Evolutionary conservation across 2,888 invertebrate species (phyloP).

Genomic region (Thymelicus sylvestris): DNA sequence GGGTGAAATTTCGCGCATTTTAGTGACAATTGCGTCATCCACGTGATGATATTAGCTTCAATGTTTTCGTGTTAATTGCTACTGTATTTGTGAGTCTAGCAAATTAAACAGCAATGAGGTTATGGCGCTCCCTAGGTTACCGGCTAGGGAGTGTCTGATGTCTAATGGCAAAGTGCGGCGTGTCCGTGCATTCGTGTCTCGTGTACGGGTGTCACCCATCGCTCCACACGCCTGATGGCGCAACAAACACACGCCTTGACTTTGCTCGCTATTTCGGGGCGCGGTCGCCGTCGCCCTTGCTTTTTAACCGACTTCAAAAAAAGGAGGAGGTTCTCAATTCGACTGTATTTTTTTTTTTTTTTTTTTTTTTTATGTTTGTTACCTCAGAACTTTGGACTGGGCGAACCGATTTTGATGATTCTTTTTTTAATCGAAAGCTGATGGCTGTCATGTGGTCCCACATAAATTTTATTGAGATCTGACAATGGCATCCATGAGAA

Average conservation of each 20-base stretch:
- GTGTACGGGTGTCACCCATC: constrained; percentile 23
- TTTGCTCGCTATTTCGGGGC: constrained; percentile 82
- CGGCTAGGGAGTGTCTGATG: constrained; percentile 31
- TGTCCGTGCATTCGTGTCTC: constrained; percentile 12
- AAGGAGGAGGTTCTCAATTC: no score
- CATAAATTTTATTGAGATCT: no score
- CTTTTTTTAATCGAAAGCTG: no score
- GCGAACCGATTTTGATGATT: no score
- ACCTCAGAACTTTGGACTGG: no score
- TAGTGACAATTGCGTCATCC: constrained; percentile 31
- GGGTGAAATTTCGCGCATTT: constrained; percentile 50
- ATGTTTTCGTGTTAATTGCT: constrained; percentile 34
- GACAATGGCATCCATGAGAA: no score
- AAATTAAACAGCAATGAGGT: constrained; percentile 19
- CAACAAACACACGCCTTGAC: constrained; percentile 75
- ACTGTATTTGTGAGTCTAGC: constrained; percentile 15
- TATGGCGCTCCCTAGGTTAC: constrained; percentile 27
- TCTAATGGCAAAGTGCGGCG: constrained; percentile 11
- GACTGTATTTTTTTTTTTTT: no score
- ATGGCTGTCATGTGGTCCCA: no score
- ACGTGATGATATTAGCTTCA: constrained; percentile 20
- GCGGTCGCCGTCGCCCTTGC: constrained; percentile 75
- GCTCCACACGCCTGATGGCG: constrained; percentile 49
- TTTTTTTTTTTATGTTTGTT: no score
- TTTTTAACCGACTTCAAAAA: no score